Percentiles rank a stretch among this genome's conserved stretches.
phyloP scores from a whole-genome alignment of 1,140 invertebrate species.

The Paracyclopina nana region DNA sequence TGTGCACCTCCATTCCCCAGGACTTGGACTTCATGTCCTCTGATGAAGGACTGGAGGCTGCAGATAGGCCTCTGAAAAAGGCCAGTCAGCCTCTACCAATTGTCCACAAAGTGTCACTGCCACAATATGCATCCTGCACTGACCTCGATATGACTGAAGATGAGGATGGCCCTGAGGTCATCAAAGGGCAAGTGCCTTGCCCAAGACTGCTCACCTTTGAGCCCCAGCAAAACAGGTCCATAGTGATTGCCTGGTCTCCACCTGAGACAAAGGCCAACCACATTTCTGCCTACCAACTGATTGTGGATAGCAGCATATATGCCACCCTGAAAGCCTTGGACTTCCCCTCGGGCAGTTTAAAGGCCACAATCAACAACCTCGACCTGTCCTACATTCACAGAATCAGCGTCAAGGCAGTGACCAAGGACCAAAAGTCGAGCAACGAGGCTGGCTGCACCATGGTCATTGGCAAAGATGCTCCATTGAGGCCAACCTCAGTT shows the following conservation, averaged over 20 bases:
- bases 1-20: constrained; percentile 40
- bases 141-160: constrained; percentile 15
- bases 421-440: constrained; percentile 61
- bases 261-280: constrained; percentile 35
- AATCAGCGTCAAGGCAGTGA: constrained; percentile 83
- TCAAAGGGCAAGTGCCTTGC: constrained; percentile 28
- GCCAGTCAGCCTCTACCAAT: background rate
- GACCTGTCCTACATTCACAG: constrained; percentile 83
- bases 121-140: constrained; percentile 15
- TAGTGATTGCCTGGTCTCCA: constrained; percentile 88
- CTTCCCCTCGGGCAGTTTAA: constrained; percentile 42
- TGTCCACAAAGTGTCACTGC: background rate
- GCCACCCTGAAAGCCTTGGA: constrained; percentile 83
- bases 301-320: constrained; percentile 87
- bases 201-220: constrained; percentile 88
- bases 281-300: constrained; percentile 84
- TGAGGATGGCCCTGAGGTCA: background rate
- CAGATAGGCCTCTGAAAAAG: constrained; percentile 22
- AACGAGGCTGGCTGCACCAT: constrained; percentile 87
- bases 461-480: constrained; percentile 82
- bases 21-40: constrained; percentile 33
- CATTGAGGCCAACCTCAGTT: constrained; percentile 61
- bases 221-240: constrained; percentile 89
- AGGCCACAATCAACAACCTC: constrained; percentile 83
- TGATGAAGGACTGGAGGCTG: constrained; percentile 33